A percentile compares a stretch with the other conserved stretches of the same genome.
phyloP scores from a whole-genome alignment of 2,797 vertebrate species.

The Thamnophis elegans region DNA sequence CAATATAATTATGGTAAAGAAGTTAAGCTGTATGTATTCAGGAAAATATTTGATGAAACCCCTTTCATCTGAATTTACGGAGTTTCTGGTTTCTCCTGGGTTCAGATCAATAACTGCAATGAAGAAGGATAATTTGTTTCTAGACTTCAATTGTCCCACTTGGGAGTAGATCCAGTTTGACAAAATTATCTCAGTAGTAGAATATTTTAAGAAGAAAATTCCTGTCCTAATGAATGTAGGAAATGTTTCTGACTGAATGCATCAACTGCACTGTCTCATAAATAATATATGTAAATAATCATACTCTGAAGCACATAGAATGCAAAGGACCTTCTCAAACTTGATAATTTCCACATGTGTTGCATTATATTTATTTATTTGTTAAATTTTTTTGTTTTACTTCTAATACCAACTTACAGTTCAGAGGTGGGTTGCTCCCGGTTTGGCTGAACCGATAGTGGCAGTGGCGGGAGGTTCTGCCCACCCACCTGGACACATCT shows the following conservation, averaged over 20 bases:
- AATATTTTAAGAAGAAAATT: constrained; percentile 21
- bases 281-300: neutral
- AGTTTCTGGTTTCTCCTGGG: neutral
- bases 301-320: neutral
- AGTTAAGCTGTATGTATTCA: constrained; percentile 30
- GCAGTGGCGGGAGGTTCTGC: no score
- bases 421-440: no score
- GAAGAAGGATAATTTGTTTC: constrained; percentile 27
- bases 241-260: constrained; percentile 12
- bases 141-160: neutral
- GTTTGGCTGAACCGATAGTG: no score
- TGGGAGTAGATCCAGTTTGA: constrained; percentile 17
- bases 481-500: no score
- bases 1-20: constrained; percentile 42
- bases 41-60: constrained; percentile 46
- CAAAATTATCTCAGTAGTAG: constrained; percentile 10
- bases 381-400: neutral
- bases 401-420: neutral
- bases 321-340: neutral
- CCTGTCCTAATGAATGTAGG: neutral
- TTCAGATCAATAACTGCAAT: constrained; percentile 9
- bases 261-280: neutral
- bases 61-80: constrained; percentile 26
- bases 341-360: neutral
- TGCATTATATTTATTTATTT: neutral